Evolutionary conservation across 2,113 vertebrate genomes (phyloP).

Genomic region (Brachypteracias leptosomus): DNA sequence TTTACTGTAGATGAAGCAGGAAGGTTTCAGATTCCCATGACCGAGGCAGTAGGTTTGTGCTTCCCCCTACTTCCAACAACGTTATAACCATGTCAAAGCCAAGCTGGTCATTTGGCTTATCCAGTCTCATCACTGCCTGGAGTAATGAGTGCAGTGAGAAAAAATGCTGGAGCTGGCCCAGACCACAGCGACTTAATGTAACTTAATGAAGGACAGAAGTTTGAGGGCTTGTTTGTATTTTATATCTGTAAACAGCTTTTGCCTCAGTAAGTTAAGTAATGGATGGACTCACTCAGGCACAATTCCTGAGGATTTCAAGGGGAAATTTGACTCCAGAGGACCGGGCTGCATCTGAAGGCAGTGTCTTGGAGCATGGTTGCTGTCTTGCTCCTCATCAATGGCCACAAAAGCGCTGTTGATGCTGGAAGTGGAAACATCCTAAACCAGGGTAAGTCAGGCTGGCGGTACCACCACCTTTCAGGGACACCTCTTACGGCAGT

Average conservation of each 20-base stretch:
- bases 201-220: neutral
- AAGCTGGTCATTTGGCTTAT: neutral
- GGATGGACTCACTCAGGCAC: accelerated
- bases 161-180: constrained; percentile 9
- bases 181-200: neutral
- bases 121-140: neutral
- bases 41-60: neutral
- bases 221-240: neutral
- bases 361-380: neutral
- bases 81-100: neutral
- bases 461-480: accelerated
- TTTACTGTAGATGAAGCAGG: neutral
- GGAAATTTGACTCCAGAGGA: neutral
- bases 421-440: neutral
- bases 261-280: neutral
- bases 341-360: neutral
- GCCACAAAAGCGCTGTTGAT: neutral
- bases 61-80: neutral
- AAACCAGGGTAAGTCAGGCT: neutral
- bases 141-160: neutral
- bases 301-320: neutral
- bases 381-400: neutral
- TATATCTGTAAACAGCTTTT: neutral
- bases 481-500: neutral
- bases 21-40: neutral